Base-by-base conservation (phyloP, 2,888 invertebrate species). In the Polietes domitor region DNA sequence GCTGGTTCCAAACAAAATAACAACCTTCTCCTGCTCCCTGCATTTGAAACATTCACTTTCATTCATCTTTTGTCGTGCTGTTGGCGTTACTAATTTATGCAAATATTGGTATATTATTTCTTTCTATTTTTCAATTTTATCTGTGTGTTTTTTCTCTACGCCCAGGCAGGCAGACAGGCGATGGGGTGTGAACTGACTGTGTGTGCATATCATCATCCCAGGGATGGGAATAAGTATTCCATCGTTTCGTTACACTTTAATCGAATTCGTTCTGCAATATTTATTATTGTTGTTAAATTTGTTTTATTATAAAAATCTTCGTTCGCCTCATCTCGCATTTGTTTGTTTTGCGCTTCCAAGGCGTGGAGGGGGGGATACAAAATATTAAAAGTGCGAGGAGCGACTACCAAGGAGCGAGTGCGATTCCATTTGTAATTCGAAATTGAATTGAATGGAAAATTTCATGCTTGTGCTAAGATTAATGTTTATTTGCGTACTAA, bases 21-120 rank as follows among this genome's bases (percentile, higher is more conserved):
- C 47, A 47, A n/a, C 15, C 43, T 71, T 58, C 63, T n/a, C n/a
- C n/a, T n/a, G 12, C 32, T 41, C 37, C n/a, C n/a, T 41, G n/a
- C 12, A 15, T 58, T 28, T n/a, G 28, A 32, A 61, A 43, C 50
- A 74, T 74, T 74, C 41, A 68, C 68, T 83, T 79, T 80, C 73
- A 61, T 81, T 72, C 17, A 76, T 55, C 26, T 78, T 26, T n/a
- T 73, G 41, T 71, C 58, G n/a, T 32, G 86, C 85, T 63, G 68
- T 72, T 74, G 61, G 90, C 90, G 89, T 87, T 80, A 86, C 90
- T 88, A 90, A 90, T 89, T 91, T 91, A 90, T 90, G 90, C 90
- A 91, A 90, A 90, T 91, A 90, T 90, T 90, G 85, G 87, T 87
- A 85, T 85, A 68, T n/a, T n/a, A n/a, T 41, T 68, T 68, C 65